Conservation (phyloP, 2,113 vertebrate genomes). For the Calypte anna region DNA sequence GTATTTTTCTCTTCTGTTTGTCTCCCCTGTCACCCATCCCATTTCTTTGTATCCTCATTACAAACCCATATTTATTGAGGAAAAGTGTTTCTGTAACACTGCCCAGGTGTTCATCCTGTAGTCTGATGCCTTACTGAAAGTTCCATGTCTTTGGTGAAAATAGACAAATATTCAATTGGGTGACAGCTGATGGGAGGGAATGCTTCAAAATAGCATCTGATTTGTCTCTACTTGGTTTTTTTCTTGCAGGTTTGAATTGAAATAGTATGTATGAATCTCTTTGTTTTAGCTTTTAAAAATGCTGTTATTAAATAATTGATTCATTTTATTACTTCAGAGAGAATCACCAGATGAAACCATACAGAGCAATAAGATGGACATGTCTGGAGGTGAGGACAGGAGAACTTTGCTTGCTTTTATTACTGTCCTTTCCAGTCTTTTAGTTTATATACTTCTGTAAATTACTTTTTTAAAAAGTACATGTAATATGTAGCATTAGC, state of each 20-base stretch:
- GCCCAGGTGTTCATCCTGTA: neutral
- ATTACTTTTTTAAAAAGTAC: neutral
- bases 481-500: neutral
- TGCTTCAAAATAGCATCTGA: neutral
- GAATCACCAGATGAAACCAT: constrained; percentile 91
- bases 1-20: neutral
- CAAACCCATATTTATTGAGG: neutral
- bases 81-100: neutral
- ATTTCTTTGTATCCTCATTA: neutral
- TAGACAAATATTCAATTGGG: neutral
- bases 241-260: neutral
- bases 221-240: neutral
- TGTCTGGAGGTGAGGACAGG: constrained; percentile 81
- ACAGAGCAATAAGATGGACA: constrained; percentile 91
- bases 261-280: neutral
- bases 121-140: neutral
- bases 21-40: neutral
- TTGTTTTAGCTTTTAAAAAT: neutral
- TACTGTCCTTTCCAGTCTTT: neutral
- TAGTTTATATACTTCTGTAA: neutral
- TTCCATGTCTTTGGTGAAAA: neutral
- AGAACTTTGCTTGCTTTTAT: neutral
- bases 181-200: neutral
- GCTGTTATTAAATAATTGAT: neutral
- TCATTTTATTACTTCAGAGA: constrained; percentile 81